Evolutionary conservation across 1,140 invertebrate species (phyloP).

Genomic region (Leucophenga varia): DNA sequence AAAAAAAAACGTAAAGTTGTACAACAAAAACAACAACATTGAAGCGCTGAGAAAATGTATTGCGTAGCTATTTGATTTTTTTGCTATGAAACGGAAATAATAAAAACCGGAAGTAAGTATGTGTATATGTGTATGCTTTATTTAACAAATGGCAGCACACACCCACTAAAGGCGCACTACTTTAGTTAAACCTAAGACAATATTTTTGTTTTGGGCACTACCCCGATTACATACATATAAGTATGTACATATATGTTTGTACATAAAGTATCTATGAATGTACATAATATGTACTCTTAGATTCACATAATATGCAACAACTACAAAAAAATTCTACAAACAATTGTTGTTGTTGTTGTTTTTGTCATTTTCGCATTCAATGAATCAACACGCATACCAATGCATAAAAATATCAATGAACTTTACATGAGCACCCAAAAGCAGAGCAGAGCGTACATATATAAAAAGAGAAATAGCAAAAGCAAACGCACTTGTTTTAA

Average conservation of each 20-base stretch:
- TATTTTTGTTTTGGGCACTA: too few relatives aligned
- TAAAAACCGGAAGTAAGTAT: not conserved
- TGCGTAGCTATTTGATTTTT: not conserved
- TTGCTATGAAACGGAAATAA: too few relatives aligned
- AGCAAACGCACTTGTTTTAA: not conserved
- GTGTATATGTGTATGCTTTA: constrained; percentile 4
- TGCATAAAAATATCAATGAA: constrained; percentile 55
- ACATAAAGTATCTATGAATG: too few relatives aligned
- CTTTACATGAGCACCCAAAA: constrained; percentile 37
- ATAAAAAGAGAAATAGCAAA: constrained; percentile 17
- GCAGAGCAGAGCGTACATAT: constrained; percentile 25
- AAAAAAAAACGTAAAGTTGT: constrained; percentile 1
- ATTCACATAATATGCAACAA: constrained; percentile 6
- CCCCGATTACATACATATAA: not conserved
- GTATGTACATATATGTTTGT: not conserved
- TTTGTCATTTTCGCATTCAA: constrained; percentile 27
- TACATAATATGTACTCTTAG: too few relatives aligned
- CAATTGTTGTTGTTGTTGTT: not conserved
- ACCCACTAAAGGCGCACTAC: too few relatives aligned
- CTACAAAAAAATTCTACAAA: not conserved
- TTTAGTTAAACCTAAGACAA: too few relatives aligned
- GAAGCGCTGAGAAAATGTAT: not conserved
- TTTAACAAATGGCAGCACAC: too few relatives aligned
- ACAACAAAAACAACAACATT: constrained; percentile 11
- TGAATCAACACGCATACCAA: constrained; percentile 48